These are phyloP conservation scores for Tenthredo mesomela DNA, from an alignment of 2,888 invertebrate genomes.

Conservation along the genomic window DNA sequence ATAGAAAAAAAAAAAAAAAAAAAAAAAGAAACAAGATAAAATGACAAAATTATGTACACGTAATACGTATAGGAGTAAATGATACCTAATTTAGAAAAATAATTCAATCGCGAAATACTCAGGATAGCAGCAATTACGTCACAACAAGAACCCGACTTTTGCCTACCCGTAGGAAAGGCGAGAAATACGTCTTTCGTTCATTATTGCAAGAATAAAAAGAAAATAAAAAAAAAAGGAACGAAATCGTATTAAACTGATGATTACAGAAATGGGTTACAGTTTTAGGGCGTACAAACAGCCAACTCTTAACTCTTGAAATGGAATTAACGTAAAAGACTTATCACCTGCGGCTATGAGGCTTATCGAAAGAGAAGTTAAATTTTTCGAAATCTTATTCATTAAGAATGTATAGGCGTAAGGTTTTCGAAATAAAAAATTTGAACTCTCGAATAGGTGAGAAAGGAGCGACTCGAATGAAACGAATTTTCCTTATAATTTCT, in stretches of 20 bases:
- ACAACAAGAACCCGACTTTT: not conserved
- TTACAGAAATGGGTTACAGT: conserved; percentile 13
- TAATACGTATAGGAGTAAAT: not conserved
- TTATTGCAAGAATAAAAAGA: not conserved
- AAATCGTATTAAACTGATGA: conserved; percentile 32
- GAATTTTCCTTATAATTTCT: not conserved
- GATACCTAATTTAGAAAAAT: not conserved
- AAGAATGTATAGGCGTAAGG: not conserved
- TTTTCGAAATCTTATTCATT: not conserved
- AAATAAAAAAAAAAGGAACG: not conserved
- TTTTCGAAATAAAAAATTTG: not conserved
- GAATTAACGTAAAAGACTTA: conserved; percentile 31
- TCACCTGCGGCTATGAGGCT: conserved; percentile 25
- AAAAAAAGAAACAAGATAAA: not conserved
- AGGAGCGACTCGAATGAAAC: not conserved
- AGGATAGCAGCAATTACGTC: not conserved
- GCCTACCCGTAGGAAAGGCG: too few relatives aligned
- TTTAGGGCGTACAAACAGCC: conserved; percentile 11
- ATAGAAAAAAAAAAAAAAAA: not conserved
- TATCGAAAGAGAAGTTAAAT: not conserved
- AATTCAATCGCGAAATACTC: not conserved
- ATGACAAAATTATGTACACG: not conserved
- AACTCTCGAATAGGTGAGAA: not conserved
- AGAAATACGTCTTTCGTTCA: not conserved
- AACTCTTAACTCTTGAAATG: not conserved